Evolutionary conservation across 2,888 invertebrate species (phyloP).

Genomic region (Eustalomyia histrio): DNA sequence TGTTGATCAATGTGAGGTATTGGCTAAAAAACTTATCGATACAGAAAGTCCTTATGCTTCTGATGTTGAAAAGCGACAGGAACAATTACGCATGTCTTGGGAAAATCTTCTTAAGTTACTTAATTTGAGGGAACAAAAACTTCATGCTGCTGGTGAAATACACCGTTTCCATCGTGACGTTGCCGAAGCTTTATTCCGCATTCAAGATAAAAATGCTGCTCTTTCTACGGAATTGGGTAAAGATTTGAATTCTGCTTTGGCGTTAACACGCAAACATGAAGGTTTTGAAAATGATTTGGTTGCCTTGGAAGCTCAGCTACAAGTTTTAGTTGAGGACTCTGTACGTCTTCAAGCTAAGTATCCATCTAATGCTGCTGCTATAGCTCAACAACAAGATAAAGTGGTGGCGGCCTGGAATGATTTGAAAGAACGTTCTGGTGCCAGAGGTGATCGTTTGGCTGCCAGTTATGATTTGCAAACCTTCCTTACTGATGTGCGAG

Average conservation of each 20-base stretch:
- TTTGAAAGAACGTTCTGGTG: slow-evolving; percentile 90
- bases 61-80: slow-evolving; percentile 92
- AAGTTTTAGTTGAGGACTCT: slow-evolving; percentile 95
- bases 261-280: slow-evolving; percentile 92
- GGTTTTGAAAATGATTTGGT: slow-evolving; percentile 95
- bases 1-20: slow-evolving; percentile 93
- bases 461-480: slow-evolving; percentile 94
- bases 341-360: slow-evolving; percentile 91
- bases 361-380: slow-evolving; percentile 95
- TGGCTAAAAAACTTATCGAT: slow-evolving; percentile 92
- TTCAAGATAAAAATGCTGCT: slow-evolving; percentile 92
- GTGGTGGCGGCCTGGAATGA: slow-evolving; percentile 93
- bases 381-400: slow-evolving; percentile 91
- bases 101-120: slow-evolving; percentile 92
- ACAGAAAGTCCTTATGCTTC: slow-evolving; percentile 91
- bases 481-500: slow-evolving; percentile 91
- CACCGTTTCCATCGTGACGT: slow-evolving; percentile 98
- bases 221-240: slow-evolving; percentile 89
- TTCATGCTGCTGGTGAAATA: slow-evolving; percentile 97
- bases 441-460: slow-evolving; percentile 88
- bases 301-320: slow-evolving; percentile 93
- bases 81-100: slow-evolving; percentile 94
- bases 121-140: slow-evolving; percentile 90
- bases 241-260: slow-evolving; percentile 92
- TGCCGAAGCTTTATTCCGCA: slow-evolving; percentile 92